These are phyloP conservation scores for Gasterosteus nipponicus DNA, from an alignment of 2,113 vertebrate species.

Conservation along the genomic window DNA sequence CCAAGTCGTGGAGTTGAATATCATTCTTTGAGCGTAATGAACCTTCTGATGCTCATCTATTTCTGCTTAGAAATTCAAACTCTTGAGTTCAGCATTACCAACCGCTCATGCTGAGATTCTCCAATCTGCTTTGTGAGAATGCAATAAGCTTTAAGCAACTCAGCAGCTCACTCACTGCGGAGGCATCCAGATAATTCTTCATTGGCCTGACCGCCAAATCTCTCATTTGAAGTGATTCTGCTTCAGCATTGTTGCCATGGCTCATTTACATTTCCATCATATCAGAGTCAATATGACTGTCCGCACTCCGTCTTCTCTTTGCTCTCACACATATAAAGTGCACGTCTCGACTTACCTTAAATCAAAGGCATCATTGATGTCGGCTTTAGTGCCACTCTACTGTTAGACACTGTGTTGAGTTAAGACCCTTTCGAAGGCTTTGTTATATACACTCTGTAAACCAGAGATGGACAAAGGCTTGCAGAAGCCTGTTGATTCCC, in stretches of 20 bases:
- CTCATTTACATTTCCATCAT: slow-evolving; percentile 44
- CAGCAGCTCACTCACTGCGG: slow-evolving; percentile 51
- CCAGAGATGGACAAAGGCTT: slow-evolving; percentile 64
- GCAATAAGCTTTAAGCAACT: slow-evolving; percentile 55
- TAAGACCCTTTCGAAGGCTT: slow-evolving; percentile 53
- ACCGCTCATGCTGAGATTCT: slow-evolving; percentile 60
- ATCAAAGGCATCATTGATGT: slow-evolving; percentile 51
- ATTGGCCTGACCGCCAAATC: slow-evolving; percentile 45
- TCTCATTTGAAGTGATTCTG: slow-evolving; percentile 48
- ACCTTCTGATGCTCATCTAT: slow-evolving; percentile 62
- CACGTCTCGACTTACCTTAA: slow-evolving; percentile 35
- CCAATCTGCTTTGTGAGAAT: slow-evolving; percentile 59
- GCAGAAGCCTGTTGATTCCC: slow-evolving; percentile 69
- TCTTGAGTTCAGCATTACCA: slow-evolving; percentile 69
- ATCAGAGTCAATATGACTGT: slow-evolving; percentile 35
- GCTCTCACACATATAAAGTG: slow-evolving; percentile 17
- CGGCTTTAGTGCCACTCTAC: slow-evolving; percentile 39
- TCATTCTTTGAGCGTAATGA: slow-evolving; percentile 49
- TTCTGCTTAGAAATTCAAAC: slow-evolving; percentile 52
- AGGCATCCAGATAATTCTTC: slow-evolving; percentile 56
- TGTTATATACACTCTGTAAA: slow-evolving; percentile 54
- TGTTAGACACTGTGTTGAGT: slow-evolving; percentile 48
- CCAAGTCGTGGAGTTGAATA: slow-evolving; percentile 30
- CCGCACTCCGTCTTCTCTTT: slow-evolving; percentile 11
- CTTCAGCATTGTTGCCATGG: slow-evolving; percentile 47